phyloP scores from a whole-genome alignment of 2,888 invertebrate genomes.

The Timema cristinae region DNA sequence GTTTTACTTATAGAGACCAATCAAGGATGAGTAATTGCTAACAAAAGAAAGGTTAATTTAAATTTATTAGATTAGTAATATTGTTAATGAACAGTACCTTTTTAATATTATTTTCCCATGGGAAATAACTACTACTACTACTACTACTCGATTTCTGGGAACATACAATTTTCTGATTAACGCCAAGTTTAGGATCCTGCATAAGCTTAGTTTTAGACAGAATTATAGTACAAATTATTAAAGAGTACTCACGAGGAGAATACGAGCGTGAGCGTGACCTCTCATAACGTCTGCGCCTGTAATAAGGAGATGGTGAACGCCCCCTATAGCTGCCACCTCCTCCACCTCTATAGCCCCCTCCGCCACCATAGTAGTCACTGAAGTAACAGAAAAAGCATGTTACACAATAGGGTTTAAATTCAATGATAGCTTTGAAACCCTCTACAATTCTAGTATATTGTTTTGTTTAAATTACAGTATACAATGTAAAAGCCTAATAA shows the following conservation, averaged over 20 bases:
- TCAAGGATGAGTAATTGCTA: no score
- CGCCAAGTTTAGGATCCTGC: no score
- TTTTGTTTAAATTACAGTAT: not conserved
- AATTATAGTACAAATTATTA: not conserved
- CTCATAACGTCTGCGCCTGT: slow-evolving; percentile 64
- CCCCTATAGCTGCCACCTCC: slow-evolving; percentile 38
- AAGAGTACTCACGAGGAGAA: slow-evolving; percentile 70
- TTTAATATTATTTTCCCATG: no score
- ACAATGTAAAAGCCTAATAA: not conserved
- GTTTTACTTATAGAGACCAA: no score
- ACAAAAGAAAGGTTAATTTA: no score
- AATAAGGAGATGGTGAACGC: slow-evolving; percentile 70
- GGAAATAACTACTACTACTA: no score
- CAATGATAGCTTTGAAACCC: not conserved
- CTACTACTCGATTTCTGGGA: no score
- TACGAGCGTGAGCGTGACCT: slow-evolving; percentile 72
- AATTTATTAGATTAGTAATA: no score
- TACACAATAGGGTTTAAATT: not conserved
- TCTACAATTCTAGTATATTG: not conserved
- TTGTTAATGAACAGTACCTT: no score
- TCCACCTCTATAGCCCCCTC: slow-evolving; percentile 48
- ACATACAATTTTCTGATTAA: no score
- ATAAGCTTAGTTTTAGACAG: not conserved
- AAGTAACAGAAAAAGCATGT: not conserved
- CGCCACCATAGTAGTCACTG: slow-evolving; percentile 30